Percentiles rank a stretch among this genome's conserved stretches.
phyloP scores from a whole-genome alignment of 2,888 invertebrate species.

The Drosophila siamana region DNA sequence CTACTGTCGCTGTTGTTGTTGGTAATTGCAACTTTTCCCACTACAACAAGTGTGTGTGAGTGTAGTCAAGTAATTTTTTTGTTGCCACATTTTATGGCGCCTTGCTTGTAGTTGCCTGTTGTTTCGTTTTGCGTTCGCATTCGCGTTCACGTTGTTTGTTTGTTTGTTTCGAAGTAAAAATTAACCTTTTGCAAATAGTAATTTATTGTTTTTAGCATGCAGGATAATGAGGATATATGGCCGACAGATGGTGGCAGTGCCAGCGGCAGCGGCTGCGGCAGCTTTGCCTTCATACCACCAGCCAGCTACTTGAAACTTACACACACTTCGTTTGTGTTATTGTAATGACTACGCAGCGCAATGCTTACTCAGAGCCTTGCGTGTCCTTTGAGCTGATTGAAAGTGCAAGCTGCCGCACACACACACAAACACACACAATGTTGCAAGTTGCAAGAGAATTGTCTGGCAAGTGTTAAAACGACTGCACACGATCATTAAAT shows the following conservation, averaged over 20 bases:
- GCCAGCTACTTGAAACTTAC: constrained; percentile 49
- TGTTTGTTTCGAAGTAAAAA: constrained; percentile 70
- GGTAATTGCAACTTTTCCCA: constrained; percentile 70
- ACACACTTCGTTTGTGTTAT: constrained; percentile 57
- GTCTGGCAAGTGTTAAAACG: constrained; percentile 73
- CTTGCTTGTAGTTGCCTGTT: constrained; percentile 29
- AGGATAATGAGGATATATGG: constrained; percentile 76
- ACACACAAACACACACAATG: not conserved
- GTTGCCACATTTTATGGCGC: constrained; percentile 55
- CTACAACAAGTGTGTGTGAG: constrained; percentile 10
- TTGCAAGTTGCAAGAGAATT: constrained; percentile 28
- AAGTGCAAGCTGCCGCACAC: constrained; percentile 33
- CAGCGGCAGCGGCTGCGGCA: too few relatives aligned
- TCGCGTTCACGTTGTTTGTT: constrained; percentile 24
- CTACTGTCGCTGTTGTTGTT: constrained; percentile 41
- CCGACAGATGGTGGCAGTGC: constrained; percentile 24
- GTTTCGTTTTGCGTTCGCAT: constrained; percentile 8
- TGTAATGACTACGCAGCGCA: constrained; percentile 54
- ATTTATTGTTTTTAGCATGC: constrained; percentile 78
- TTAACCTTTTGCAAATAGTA: constrained; percentile 81
- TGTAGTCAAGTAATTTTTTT: constrained; percentile 66
- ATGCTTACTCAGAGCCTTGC: constrained; percentile 51
- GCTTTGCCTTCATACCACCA: not conserved
- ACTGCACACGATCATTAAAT: constrained; percentile 75
- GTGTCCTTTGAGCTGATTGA: constrained; percentile 73